Evolutionary conservation across 2,113 vertebrate species (phyloP), one percentile per base, ranked within the genome.

Genomic region (Hippocampus mohnikei): DNA sequence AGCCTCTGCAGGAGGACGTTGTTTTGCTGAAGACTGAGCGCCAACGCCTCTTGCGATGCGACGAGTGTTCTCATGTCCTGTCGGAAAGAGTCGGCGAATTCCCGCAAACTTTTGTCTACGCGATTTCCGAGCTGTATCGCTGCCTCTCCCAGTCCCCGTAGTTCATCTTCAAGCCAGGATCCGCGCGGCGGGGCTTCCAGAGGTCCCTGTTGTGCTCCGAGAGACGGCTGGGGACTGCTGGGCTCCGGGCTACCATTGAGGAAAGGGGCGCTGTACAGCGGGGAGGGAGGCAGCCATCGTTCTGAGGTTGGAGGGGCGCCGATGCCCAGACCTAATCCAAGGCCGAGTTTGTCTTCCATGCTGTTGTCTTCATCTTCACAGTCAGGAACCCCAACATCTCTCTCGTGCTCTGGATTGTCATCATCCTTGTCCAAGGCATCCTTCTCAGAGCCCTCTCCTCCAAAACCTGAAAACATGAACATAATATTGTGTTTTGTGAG

Each of bases 231-330:
- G 61, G 93, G 92, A 69, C 93, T 93, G 65, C 91, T 92, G 33
- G 92, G 91, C 70, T 92, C 91, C 0, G 92, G 92, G 61, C 91
- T 93, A 41, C 93, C 93, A 18, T 93, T 93, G n/a, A 93, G 87
- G 62, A 93, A 93, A 41, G 93, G 93, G 25, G 91, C 92, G 40
- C 92, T 93, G 77, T 93, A 93, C 59, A 93, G 91, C 0, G 93
- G 93, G 15, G 93, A 93, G 67, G 93, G 93, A 70, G 93, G 93
- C 48, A 93, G 83, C 93, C 93, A 93, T 72, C 93, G 86, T 71
- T 93, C 93, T 13, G 92, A 93, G 18, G 92, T 84, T n/a, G 92
- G 90, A 1, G 92, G 91, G 5, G 91, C 90, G 70, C 91, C 92
- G 71, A 93, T 92, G 62, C 92, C 91, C 33, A 93, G 72, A 56